Conservation (phyloP, 2,888 invertebrate species). For the Conchocele bisecta region DNA sequence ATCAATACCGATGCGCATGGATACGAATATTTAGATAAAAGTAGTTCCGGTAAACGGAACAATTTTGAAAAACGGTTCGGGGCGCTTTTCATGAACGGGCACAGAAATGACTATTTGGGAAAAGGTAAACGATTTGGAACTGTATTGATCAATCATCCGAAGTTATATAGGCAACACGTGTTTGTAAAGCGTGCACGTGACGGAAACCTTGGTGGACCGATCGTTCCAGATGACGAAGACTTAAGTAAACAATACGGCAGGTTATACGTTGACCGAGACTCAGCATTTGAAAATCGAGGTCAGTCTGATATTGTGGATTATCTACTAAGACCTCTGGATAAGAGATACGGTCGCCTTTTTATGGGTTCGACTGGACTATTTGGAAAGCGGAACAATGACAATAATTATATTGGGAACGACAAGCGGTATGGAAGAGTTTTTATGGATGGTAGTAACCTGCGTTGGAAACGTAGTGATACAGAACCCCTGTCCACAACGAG, state of each 20-base stretch:
- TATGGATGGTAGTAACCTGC: slow-evolving; percentile 3
- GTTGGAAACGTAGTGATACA: no score
- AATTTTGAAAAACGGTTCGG: neutral
- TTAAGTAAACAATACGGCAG: neutral
- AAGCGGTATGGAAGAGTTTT: slow-evolving; percentile 7
- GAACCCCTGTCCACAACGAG: no score
- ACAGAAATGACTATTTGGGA: neutral
- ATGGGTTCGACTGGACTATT: neutral
- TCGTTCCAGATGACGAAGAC: neutral
- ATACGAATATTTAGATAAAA: no score
- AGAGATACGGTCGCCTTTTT: slow-evolving; percentile 2
- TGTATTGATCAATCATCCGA: slow-evolving; percentile 5
- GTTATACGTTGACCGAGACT: neutral
- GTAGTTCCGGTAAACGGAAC: neutral
- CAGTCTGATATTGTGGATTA: neutral
- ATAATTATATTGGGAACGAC: neutral
- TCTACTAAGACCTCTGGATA: neutral
- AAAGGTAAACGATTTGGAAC: slow-evolving; percentile 1
- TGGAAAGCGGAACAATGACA: neutral
- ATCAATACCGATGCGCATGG: no score
- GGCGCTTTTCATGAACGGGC: neutral
- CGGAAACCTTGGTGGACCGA: neutral
- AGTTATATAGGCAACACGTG: neutral
- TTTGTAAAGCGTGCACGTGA: neutral
- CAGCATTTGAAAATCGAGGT: neutral